phyloP scores from a whole-genome alignment of 1,140 invertebrate genomes.

The Drosophila cardini region DNA sequence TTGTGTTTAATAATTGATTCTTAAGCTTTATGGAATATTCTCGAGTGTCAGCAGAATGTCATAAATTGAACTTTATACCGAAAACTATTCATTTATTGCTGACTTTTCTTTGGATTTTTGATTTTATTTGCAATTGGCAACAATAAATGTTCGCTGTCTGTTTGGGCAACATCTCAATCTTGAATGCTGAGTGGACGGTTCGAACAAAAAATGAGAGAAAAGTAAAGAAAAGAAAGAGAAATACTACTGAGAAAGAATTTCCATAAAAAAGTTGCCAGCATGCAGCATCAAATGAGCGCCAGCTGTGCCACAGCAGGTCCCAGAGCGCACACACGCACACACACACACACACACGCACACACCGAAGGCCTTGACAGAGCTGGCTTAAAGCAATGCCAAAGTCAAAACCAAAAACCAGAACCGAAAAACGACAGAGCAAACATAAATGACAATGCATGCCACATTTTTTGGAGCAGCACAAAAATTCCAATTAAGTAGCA shows the following conservation, averaged over 20 bases:
- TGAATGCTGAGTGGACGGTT: slow-evolving; percentile 18
- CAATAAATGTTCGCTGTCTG: slow-evolving; percentile 4
- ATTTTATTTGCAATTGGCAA: slow-evolving; percentile 26
- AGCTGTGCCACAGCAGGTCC: slow-evolving; percentile 33
- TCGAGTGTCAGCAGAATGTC: slow-evolving; percentile 6
- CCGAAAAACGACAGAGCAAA: slow-evolving; percentile 50
- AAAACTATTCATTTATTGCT: slow-evolving; percentile 28
- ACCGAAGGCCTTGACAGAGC: background rate
- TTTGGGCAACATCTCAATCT: slow-evolving; percentile 37
- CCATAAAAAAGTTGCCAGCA: slow-evolving; percentile 44
- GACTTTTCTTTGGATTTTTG: slow-evolving; percentile 11
- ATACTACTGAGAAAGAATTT: slow-evolving; percentile 17
- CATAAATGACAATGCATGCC: slow-evolving; percentile 67
- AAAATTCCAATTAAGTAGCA: slow-evolving; percentile 79
- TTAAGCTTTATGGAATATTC: background rate
- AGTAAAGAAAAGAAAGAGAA: too few species aligned
- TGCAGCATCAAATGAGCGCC: slow-evolving; percentile 34
- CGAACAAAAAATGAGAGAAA: too few species aligned
- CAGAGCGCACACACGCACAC: background rate
- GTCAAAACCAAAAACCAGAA: slow-evolving; percentile 25
- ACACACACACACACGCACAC: background rate
- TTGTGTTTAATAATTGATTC: too few species aligned
- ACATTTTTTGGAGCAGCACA: slow-evolving; percentile 60
- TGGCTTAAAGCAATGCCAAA: slow-evolving; percentile 2
- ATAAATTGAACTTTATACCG: background rate